phyloP scores from a whole-genome alignment of 2,113 vertebrate genomes.

The Martes martes region DNA sequence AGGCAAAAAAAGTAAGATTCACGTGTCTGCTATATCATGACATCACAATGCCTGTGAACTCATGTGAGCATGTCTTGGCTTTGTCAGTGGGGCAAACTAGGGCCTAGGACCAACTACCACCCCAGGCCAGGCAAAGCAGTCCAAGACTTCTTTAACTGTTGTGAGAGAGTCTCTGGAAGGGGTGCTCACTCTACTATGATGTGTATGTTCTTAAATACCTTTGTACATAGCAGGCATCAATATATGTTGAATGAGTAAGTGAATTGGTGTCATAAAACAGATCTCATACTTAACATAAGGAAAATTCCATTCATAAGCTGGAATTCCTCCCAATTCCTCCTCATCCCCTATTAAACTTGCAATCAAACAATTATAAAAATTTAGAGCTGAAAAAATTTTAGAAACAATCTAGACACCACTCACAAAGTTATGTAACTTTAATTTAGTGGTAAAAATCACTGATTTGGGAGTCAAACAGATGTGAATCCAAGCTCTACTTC shows the following conservation, averaged over 20 bases:
- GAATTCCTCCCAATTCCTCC: not conserved
- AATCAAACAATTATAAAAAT: not conserved
- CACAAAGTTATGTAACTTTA: not conserved
- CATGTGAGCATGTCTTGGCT: not conserved
- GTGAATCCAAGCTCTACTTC: not conserved
- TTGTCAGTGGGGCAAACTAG: not conserved
- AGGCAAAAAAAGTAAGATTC: not conserved
- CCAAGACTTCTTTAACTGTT: not conserved
- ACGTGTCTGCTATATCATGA: not conserved
- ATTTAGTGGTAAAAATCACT: not conserved
- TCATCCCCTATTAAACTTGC: not conserved
- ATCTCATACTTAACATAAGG: not conserved
- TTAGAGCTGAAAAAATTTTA: not conserved
- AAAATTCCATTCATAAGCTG: not conserved
- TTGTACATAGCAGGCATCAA: not conserved
- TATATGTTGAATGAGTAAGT: not conserved
- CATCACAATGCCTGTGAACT: not conserved
- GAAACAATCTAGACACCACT: not conserved
- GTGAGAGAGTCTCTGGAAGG: not conserved
- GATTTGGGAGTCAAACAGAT: not conserved
- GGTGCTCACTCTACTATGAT: rapidly evolving
- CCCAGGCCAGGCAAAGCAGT: rapidly evolving
- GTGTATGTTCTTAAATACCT: not conserved
- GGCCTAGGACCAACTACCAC: not conserved
- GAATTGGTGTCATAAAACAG: not conserved